phyloP scores from a whole-genome alignment of 2,888 invertebrate species.

The Sphinx pinastri region DNA sequence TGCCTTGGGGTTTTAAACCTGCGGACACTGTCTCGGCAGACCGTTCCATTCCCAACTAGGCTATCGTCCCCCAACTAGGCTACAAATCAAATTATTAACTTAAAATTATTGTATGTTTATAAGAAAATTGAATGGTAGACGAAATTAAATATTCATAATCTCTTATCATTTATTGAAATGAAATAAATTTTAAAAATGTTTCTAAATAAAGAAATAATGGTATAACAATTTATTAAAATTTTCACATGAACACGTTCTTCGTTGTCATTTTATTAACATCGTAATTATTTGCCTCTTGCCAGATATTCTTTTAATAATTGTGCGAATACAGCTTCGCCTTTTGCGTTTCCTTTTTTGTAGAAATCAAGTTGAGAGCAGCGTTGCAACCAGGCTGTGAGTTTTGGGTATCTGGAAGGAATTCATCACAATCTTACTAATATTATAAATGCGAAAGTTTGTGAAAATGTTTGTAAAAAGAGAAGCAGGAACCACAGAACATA shows the following conservation, averaged over 20 bases:
- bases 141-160: too few relatives aligned
- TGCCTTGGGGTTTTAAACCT: too few relatives aligned
- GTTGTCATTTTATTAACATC: too few relatives aligned
- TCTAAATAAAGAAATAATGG: neutral
- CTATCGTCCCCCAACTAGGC: too few relatives aligned
- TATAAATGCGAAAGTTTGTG: neutral
- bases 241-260: neutral
- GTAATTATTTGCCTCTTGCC: conserved; percentile 8
- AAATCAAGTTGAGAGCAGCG: conserved; percentile 47
- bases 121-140: too few relatives aligned
- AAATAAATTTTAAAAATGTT: neutral
- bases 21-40: too few relatives aligned
- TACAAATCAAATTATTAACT: too few relatives aligned
- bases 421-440: neutral
- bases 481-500: too few relatives aligned
- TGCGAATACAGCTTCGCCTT: conserved; percentile 41
- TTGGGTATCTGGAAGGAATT: conserved; percentile 48
- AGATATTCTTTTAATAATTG: conserved; percentile 41
- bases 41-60: too few relatives aligned
- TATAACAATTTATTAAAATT: neutral
- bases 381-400: conserved; percentile 47
- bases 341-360: conserved; percentile 47
- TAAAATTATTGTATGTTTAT: too few relatives aligned
- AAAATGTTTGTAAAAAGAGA: neutral
- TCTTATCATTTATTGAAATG: too few relatives aligned